Conservation (phyloP, 2,888 invertebrate genomes). For the Willowsia nigromaculata region DNA sequence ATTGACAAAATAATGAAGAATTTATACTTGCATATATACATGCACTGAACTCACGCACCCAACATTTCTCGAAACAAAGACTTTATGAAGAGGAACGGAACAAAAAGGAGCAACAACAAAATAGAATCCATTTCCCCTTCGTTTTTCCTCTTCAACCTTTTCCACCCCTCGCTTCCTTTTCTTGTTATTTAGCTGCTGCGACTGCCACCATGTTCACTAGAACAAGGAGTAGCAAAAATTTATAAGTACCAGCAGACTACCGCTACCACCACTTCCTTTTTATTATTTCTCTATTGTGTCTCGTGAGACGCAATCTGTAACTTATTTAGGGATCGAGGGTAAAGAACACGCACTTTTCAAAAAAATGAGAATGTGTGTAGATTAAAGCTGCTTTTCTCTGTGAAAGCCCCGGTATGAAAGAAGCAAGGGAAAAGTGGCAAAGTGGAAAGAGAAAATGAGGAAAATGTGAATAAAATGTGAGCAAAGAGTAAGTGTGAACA, state of each 20-base stretch:
- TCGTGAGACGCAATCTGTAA: conserved; percentile 53
- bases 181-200: background rate
- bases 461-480: no score
- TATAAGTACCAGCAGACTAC: background rate
- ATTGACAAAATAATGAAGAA: background rate
- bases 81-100: background rate
- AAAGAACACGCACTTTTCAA: background rate
- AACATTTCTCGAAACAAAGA: background rate
- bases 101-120: conserved; percentile 9
- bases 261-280: conserved; percentile 18
- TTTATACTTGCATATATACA: background rate
- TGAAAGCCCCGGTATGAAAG: background rate
- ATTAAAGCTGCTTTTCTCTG: background rate
- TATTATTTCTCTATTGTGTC: conserved; percentile 49
- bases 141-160: background rate
- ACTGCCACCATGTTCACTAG: no score
- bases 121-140: conserved; percentile 51
- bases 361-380: background rate
- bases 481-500: background rate
- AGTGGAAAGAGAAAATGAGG: conserved; percentile 16
- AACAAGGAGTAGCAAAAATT: background rate
- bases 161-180: background rate
- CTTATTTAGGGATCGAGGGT: conserved; percentile 49
- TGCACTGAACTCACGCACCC: background rate
- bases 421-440: conserved; percentile 12